phyloP scores from a whole-genome alignment of 1,140 invertebrate species.

The Drosophila hydei region DNA sequence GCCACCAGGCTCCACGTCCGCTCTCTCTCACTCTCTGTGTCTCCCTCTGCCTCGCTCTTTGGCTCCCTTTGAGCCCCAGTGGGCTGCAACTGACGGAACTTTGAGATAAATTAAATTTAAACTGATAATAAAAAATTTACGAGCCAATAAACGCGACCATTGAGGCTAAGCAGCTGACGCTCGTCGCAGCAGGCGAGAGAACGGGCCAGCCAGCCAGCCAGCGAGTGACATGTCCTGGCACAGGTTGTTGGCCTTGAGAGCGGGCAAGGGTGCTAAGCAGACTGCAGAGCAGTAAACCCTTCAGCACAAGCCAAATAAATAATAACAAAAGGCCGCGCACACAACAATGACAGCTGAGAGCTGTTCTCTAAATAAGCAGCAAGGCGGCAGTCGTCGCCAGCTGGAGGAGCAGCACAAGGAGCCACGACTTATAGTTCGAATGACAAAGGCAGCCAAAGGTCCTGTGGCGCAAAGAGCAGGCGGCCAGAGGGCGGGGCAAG shows the following conservation, averaged over 20 bases:
- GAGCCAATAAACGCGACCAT: slow-evolving; percentile 71
- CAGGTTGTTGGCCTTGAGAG: slow-evolving; percentile 46
- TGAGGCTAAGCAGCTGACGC: slow-evolving; percentile 16
- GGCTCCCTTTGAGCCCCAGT: not conserved
- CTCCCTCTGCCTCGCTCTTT: not conserved
- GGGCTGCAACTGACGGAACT: slow-evolving; percentile 24
- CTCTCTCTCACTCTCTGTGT: not conserved
- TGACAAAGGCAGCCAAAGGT: slow-evolving; percentile 50
- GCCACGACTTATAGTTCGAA: slow-evolving; percentile 29
- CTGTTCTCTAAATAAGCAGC: slow-evolving; percentile 27
- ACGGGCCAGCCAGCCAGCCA: not conserved
- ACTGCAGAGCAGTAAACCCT: slow-evolving; percentile 18
- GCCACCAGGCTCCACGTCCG: slow-evolving; percentile 3
- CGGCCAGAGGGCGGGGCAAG: slow-evolving; percentile 32
- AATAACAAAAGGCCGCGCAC: slow-evolving; percentile 62
- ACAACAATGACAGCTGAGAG: slow-evolving; percentile 37
- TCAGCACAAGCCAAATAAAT: slow-evolving; percentile 62
- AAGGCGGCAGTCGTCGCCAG: slow-evolving; percentile 8
- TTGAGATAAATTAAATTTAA: slow-evolving; percentile 78
- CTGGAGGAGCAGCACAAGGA: slow-evolving; percentile 17
- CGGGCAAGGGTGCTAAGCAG: not conserved
- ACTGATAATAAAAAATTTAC: slow-evolving; percentile 80
- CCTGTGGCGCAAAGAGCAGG: not conserved
- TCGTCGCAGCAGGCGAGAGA: not conserved
- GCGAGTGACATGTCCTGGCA: not conserved